Evolutionary conservation across 2,797 vertebrate species (phyloP), one percentile per base, ranked within the genome.

Genomic region (Calcarius lapponicus): DNA sequence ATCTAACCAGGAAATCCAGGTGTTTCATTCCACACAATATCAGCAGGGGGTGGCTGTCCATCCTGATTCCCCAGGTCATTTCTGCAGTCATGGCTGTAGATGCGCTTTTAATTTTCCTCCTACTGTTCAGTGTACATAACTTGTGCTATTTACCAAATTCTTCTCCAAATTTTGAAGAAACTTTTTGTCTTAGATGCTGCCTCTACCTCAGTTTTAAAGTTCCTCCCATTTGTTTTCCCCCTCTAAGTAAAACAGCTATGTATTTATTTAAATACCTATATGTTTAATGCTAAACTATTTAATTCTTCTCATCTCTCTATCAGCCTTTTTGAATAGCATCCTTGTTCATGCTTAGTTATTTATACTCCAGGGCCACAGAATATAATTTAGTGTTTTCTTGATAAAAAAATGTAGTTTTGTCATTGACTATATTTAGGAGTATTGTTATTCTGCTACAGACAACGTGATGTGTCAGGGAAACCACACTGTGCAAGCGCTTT

Each of bases 51-150:
- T 14, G 31, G 9, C 6, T 40, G 22, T 10, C 26, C 25, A 31
- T 14, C 15, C 29, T 57, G 29, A 75, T 32, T 22, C 45, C 51
- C 43, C 38, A 47, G 26, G 25, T 14, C 51, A 8, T 28, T 66
- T 40, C 56, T 75, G 29, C 54, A 65, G 53, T 21, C 53, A 54
- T 7, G 32, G 32, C 6, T n/a, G 7, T 22, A n/a, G 20, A 10
- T 2, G 4, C 45, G 32, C 17, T 58, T 48, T 29, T 14, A 7
- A 17, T 50, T 70, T 70, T 60, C 21, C 21, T 62, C 45, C 48
- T n/a, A 24, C 6, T 17, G 0, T 47, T 60, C 18, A 29, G 1
- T 11, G 5, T 18, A 31, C 2, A 1, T 24, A 80, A 57, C 6
- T 47, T 21, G 2, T 24, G 9, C 21, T 58, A 29, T 32, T 84